Base-by-base conservation (phyloP, 2,797 vertebrate species). In the Nasua narica region DNA sequence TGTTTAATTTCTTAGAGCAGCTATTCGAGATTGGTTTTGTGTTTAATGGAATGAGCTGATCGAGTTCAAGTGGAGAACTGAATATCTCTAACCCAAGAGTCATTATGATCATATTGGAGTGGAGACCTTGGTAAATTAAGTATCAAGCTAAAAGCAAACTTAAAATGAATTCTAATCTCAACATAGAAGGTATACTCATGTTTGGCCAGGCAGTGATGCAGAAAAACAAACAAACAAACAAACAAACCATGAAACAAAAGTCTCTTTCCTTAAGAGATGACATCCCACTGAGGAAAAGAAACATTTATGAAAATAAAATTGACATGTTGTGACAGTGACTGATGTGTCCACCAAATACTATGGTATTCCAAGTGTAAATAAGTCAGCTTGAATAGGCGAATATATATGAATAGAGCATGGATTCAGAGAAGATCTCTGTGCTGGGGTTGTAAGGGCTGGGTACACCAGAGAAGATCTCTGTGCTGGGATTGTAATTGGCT, bases 1-100 rank as follows among this genome's bases (percentile, higher is more conserved):
- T 86, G 35, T 96, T 96, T 94, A 89, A 93, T 93, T 97, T 96
- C 54, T 90, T 79, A 90, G 43, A 93, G 40, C 23, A 67, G 52
- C 76, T 90, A 70, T 92, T 83, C 65, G 79, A 78, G 65, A 87
- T 89, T 94, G 65, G 58, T 94, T 97, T 97, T 5, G 2, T 69
- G 11, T 91, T 95, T 96, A 97, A 96, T 92, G 52, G 79, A 91
- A 96, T 85, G 79, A 91, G 7, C 70, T 90, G 79, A 95, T 95
- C 40, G 46, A 82, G 2, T 70, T 25, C 90, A 94, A 67, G 52
- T 62, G 40, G 43, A 78, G 69, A 84, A 89, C n/a, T 32, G 15
- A 87, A 1, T 48, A 52, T 87, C 48, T 92, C 50, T n/a, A 93
- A n/a, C 40, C 65, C 58, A 85, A 83, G 18, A 88, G 37, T 95